These are phyloP conservation scores for Scopus umbretta DNA, from an alignment of 2,113 vertebrate genomes.

Conservation along the genomic window DNA sequence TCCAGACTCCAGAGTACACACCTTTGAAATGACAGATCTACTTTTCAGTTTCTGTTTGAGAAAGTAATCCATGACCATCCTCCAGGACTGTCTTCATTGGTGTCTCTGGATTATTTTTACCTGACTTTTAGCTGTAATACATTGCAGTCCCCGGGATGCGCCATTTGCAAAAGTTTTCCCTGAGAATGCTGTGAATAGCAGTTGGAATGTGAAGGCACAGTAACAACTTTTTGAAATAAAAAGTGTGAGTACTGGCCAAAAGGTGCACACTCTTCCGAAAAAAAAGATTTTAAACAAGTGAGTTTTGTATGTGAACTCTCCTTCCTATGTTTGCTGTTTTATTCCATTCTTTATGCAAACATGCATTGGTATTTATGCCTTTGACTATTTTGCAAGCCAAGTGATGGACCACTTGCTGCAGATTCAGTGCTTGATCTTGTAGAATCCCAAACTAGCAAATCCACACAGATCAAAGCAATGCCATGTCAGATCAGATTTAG, in stretches of 20 bases:
- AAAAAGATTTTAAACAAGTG: not conserved
- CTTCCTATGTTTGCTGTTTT: not conserved
- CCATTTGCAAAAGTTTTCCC: not conserved
- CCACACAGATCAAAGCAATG: not conserved
- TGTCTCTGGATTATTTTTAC: not conserved
- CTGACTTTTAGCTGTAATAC: not conserved
- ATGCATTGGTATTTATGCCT: not conserved
- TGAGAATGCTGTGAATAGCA: not conserved
- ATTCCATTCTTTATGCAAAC: not conserved
- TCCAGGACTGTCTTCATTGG: not conserved
- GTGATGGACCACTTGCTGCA: not conserved
- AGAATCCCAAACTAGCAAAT: not conserved
- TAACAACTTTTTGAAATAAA: not conserved
- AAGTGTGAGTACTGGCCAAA: not conserved
- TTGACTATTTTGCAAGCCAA: not conserved
- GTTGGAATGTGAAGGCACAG: not conserved
- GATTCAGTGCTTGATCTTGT: not conserved
- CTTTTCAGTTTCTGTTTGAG: not conserved
- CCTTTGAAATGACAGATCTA: not conserved
- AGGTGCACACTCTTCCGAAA: not conserved
- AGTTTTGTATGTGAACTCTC: not conserved
- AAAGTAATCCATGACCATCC: not conserved
- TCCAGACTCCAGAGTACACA: not conserved
- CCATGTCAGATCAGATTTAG: not conserved
- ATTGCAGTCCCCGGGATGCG: rapidly evolving